A percentile compares a stretch with the other conserved stretches of the same genome.
These are phyloP conservation scores for Dasyurus viverrinus DNA, from an alignment of 2,113 vertebrate species.

Conservation along the genomic window DNA sequence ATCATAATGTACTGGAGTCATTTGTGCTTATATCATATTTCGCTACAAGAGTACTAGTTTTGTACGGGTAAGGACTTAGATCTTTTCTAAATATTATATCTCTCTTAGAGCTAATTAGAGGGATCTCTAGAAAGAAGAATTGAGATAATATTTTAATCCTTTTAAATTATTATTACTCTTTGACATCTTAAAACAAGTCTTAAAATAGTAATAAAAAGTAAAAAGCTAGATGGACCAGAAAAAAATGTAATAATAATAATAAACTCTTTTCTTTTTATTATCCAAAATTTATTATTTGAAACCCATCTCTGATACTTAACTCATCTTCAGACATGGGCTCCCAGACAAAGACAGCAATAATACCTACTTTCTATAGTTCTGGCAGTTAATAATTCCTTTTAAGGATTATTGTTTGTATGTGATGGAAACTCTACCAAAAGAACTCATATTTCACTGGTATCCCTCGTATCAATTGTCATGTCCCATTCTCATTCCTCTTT, in stretches of 20 bases:
- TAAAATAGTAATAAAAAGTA: background rate
- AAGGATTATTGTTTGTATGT: background rate
- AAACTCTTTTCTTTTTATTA: background rate
- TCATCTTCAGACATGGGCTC: background rate
- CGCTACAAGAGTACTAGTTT: background rate
- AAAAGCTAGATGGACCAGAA: background rate
- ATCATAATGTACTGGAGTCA: background rate
- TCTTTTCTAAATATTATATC: background rate
- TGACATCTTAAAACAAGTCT: background rate
- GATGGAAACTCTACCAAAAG: background rate
- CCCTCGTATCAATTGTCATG: background rate
- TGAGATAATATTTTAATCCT: background rate
- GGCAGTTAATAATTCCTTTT: background rate
- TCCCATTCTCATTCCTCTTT: background rate
- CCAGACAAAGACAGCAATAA: background rate
- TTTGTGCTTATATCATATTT: background rate
- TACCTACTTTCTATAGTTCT: background rate
- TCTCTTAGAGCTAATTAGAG: background rate
- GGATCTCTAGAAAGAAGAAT: background rate
- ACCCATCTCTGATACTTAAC: background rate
- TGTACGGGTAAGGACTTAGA: background rate
- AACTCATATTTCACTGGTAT: background rate
- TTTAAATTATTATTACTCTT: slow-evolving; percentile 19
- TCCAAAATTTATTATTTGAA: slow-evolving; percentile 24
- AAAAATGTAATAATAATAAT: background rate